Evolutionary conservation across 2,888 invertebrate genomes (phyloP).

Genomic region (Adela reaumurella): DNA sequence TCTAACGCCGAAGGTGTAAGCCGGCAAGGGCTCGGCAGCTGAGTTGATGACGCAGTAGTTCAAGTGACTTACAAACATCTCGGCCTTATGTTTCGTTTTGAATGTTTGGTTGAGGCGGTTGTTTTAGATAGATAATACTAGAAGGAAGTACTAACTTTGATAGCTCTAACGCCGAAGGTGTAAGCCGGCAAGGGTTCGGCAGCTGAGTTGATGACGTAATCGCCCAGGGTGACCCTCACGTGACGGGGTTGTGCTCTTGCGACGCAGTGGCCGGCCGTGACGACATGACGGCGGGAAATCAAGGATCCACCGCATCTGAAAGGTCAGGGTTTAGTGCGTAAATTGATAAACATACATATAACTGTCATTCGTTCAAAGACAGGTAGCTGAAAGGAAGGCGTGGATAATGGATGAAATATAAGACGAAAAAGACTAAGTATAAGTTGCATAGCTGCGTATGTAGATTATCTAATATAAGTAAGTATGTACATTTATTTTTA

Average conservation of each 20-base stretch:
- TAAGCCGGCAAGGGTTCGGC: slow-evolving; percentile 88
- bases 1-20: slow-evolving; percentile 89
- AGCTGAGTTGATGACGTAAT: slow-evolving; percentile 92
- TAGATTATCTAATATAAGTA: too few species aligned
- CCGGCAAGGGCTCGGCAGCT: slow-evolving; percentile 85
- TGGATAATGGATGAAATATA: too few species aligned
- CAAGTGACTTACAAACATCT: too few species aligned
- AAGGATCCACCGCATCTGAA: slow-evolving; percentile 87
- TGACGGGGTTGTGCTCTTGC: slow-evolving; percentile 87
- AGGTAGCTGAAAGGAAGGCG: too few species aligned
- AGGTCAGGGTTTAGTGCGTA: slow-evolving; percentile 10
- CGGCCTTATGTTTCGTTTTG: too few species aligned
- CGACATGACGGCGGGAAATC: slow-evolving; percentile 86
- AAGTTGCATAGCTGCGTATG: too few species aligned
- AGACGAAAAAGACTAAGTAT: too few species aligned
- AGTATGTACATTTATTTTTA: too few species aligned
- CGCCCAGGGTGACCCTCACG: slow-evolving; percentile 87
- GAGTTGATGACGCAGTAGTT: slow-evolving; percentile 94
- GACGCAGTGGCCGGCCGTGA: slow-evolving; percentile 93
- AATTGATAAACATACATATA: too few species aligned
- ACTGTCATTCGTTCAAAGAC: too few species aligned
- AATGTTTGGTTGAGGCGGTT: too few species aligned
- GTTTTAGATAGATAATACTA: too few species aligned
- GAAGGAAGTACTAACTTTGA: slow-evolving; percentile 54
- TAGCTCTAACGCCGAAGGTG: slow-evolving; percentile 87